Base-by-base conservation (phyloP, 2,888 invertebrate genomes). In the Caenorhabditis virilis region DNA sequence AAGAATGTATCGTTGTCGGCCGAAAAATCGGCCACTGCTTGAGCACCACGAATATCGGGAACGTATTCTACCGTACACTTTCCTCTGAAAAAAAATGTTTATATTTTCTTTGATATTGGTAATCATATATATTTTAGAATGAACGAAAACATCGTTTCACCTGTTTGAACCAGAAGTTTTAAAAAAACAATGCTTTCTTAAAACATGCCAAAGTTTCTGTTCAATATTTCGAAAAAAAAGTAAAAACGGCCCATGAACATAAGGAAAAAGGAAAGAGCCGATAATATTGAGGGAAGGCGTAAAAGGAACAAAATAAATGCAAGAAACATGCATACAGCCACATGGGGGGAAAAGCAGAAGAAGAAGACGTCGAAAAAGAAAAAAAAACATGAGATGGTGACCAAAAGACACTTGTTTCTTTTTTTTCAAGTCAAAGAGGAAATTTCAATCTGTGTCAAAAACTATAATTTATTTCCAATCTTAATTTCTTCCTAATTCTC, bases 61-160 rank as follows among this genome's bases (percentile, higher is more conserved):
- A 85, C 87, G 78, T 87, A 87, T 55, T 84, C 83, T 46, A 87
- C 86, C 49, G 83, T 82, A 82, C 87, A 87, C 84, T 86, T 84
- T 35, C 87, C 88, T 80, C 87, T 87, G 83, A 27, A 82, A 82
- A 53, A 5, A 18, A 6, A 18, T 6, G 2, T 18, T 38, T 2
- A 20, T 38, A 20, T 36, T 16, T 7, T 36, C 15, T 36, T 15
- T 36, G 3, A n/a, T n/a, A n/a, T n/a, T n/a, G n/a, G n/a, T n/a
- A n/a, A n/a, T n/a, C n/a, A n/a, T n/a, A n/a, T n/a, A n/a, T n/a
- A n/a, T n/a, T n/a, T n/a, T n/a, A n/a, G n/a, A n/a, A n/a, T n/a
- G n/a, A n/a, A n/a, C n/a, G n/a, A n/a, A n/a, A n/a, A n/a, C n/a
- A n/a, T n/a, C n/a, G n/a, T n/a, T n/a, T n/a, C n/a, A n/a, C n/a